Evolutionary conservation across 2,113 vertebrate genomes (phyloP).

Genomic region (Axis porcinus): DNA sequence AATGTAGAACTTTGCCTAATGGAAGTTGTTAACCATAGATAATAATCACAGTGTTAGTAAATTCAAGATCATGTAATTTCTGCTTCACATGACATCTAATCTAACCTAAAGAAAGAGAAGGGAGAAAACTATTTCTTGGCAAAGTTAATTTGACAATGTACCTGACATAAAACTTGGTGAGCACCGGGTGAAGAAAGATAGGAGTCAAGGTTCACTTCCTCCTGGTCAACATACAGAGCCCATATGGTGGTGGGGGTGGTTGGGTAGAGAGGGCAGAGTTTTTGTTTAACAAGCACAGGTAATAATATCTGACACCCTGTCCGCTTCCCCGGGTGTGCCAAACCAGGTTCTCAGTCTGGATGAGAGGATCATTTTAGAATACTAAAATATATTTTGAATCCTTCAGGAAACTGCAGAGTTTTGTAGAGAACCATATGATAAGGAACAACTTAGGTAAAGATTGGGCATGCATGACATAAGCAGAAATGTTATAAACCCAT

Average conservation of each 20-base stretch:
- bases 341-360: not conserved
- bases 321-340: not conserved
- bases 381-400: not conserved
- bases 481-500: not conserved
- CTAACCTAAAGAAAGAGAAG: not conserved
- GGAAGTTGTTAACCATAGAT: slow-evolving; percentile 70
- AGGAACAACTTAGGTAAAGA: not conserved
- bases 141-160: not conserved
- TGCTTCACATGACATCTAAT: slow-evolving; percentile 51
- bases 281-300: not conserved
- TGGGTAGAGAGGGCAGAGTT: not conserved
- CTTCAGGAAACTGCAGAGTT: not conserved
- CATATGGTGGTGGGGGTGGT: not conserved
- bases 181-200: not conserved
- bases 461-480: not conserved
- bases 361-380: not conserved
- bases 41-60: slow-evolving; percentile 74
- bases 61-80: slow-evolving; percentile 64
- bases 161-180: not conserved
- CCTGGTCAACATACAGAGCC: not conserved
- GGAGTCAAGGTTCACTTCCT: not conserved
- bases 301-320: not conserved
- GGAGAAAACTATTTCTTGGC: not conserved
- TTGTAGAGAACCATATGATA: not conserved
- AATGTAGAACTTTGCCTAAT: slow-evolving; percentile 65